Percentiles rank a stretch among this genome's conserved stretches.
Conservation (phyloP, 2,888 invertebrate species). For the Nephrotoma flavescens region DNA sequence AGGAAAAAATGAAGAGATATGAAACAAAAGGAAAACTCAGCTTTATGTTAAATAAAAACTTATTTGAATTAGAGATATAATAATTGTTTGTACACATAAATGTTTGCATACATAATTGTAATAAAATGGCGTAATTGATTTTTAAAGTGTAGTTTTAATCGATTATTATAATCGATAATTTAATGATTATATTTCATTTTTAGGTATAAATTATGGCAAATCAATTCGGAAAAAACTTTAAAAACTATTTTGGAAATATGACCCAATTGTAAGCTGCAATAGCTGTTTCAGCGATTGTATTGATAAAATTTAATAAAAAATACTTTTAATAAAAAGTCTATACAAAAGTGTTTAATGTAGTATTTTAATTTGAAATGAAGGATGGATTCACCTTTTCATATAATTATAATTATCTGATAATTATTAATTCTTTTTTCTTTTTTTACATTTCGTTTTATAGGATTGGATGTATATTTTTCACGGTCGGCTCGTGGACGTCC, state of each 20-base stretch:
- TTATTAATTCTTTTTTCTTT: neutral
- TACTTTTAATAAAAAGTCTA: neutral
- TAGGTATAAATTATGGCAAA: neutral
- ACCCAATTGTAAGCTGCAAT: neutral
- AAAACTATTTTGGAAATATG: neutral
- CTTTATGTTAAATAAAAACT: neutral
- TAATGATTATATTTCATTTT: neutral
- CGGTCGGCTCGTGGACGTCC: conserved; percentile 30
- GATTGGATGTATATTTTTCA: conserved; percentile 28
- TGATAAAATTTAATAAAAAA: neutral
- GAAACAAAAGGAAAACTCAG: neutral
- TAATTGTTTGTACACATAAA: neutral
- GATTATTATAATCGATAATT: neutral
- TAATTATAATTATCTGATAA: neutral
- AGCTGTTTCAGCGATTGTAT: neutral
- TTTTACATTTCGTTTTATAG: conserved; percentile 10
- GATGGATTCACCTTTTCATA: neutral
- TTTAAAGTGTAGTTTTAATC: neutral
- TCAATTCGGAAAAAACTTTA: too few species aligned
- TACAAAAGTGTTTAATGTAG: neutral
- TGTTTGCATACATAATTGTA: neutral
- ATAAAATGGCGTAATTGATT: neutral
- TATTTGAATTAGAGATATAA: neutral
- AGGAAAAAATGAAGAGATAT: neutral
- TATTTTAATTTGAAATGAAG: neutral